Base-by-base conservation (phyloP, 2,113 vertebrate species). In the Megaceryle torquata region DNA sequence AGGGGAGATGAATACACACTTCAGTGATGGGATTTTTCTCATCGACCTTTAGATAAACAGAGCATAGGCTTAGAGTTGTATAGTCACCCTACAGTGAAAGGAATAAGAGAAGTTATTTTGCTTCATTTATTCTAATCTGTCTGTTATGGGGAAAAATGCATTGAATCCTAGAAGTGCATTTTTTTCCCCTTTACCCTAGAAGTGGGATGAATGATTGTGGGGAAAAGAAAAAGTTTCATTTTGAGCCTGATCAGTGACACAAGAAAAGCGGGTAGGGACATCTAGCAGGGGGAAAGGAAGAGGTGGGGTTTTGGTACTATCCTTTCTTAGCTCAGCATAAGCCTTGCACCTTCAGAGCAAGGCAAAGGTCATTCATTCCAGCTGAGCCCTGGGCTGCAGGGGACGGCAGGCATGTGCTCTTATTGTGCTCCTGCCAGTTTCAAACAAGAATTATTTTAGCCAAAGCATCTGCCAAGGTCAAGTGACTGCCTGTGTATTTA, bases 401-500 rank as follows among this genome's bases (percentile, higher is more conserved):
- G 25, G 9, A 35, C 0, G 6, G 39, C 5, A 1, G 48, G 44
- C 86, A 72, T 9, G 57, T 95, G 93, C 53, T 93, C 20, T 86
- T 91, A 21, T 82, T 87, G 81, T 95, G n/a, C 13, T 68, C 46
- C 79, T 90, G 82, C 90, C 95, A 90, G 50, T 44, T 83, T 84
- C 78, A 53, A 59, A 89, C 85, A 75, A 88, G 69, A 83, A 86
- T 60, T 93, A 70, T 39, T 96, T 88, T 65, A 72, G 64, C 86
- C 53, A 91, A 88, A 94, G 67, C 68, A 71, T 12, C 61, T 57
- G 83, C 92, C 88, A 95, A 95, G 89, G 81, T 95, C 96, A 95
- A 91, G 82, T 95, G 88, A 84, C 71, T 92, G 81, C 81, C 22
- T 31, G 68, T 13, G 43, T 97, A 97, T 97, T 97, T 96, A 96